phyloP scores from a whole-genome alignment of 2,113 vertebrate species.

The Bothrops jararaca region DNA sequence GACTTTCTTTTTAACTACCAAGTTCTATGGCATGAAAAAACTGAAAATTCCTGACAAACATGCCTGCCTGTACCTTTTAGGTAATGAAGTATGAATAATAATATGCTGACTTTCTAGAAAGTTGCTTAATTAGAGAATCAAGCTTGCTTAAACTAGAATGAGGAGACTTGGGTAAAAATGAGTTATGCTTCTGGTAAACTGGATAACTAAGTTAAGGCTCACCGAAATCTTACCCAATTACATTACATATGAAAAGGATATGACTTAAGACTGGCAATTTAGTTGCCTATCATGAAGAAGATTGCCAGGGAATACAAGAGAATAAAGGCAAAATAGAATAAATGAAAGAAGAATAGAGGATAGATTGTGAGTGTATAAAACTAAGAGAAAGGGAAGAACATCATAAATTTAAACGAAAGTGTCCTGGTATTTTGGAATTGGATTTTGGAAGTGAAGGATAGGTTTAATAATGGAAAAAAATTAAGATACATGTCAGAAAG shows the following conservation, averaged over 20 bases:
- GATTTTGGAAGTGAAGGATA: background rate
- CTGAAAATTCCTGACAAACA: background rate
- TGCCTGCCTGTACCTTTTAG: background rate
- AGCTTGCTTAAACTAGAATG: background rate
- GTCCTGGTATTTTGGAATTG: background rate
- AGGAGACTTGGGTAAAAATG: background rate
- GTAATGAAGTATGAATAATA: background rate
- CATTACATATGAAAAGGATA: background rate
- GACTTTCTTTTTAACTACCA: background rate
- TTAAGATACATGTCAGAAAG: background rate
- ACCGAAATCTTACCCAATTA: background rate
- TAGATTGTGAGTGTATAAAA: background rate
- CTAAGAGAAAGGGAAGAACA: background rate
- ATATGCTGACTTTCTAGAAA: background rate
- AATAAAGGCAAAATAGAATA: background rate
- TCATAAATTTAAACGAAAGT: background rate
- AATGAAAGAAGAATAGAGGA: background rate
- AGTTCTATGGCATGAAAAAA: background rate
- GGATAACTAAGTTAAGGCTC: background rate
- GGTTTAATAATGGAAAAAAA: background rate
- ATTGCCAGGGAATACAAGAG: background rate
- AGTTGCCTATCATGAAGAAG: background rate
- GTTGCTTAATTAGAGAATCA: background rate
- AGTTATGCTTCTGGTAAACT: background rate
- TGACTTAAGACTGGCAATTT: background rate